Conservation (phyloP, 2,797 vertebrate genomes). For the Gambelia wislizenii region DNA sequence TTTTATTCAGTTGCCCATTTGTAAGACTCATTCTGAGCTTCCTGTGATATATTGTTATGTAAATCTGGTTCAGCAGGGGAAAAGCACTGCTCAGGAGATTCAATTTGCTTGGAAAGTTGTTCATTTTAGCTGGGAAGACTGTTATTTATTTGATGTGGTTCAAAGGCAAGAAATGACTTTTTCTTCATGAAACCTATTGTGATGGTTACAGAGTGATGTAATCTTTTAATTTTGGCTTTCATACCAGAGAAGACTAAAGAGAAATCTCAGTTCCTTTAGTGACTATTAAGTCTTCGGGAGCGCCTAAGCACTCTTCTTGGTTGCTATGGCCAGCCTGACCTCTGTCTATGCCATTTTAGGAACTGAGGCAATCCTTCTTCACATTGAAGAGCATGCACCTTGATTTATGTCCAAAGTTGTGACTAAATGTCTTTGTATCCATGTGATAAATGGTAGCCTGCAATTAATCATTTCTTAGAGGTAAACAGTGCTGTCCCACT, state of each 20-base stretch:
- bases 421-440: constrained; percentile 80
- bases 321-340: constrained; percentile 83
- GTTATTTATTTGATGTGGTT: constrained; percentile 83
- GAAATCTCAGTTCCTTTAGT: constrained; percentile 82
- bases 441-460: constrained; percentile 78
- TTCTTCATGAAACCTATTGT: constrained; percentile 81
- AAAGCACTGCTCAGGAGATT: constrained; percentile 81
- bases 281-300: constrained; percentile 81
- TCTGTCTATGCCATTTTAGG: constrained; percentile 80
- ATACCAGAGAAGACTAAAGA: constrained; percentile 82
- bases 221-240: constrained; percentile 87
- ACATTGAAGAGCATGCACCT: constrained; percentile 79
- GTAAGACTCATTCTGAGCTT: constrained; percentile 77
- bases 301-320: constrained; percentile 78
- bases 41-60: constrained; percentile 84
- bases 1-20: constrained; percentile 74
- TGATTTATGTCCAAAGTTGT: constrained; percentile 84
- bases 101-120: constrained; percentile 85
- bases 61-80: constrained; percentile 79
- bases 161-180: constrained; percentile 83
- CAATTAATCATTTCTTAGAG: constrained; percentile 82
- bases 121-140: constrained; percentile 82
- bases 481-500: constrained; percentile 82
- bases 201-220: constrained; percentile 81
- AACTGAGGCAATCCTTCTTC: constrained; percentile 74